These are phyloP conservation scores for Serinus canaria DNA, from an alignment of 2,113 vertebrate genomes.

Conservation along the genomic window DNA sequence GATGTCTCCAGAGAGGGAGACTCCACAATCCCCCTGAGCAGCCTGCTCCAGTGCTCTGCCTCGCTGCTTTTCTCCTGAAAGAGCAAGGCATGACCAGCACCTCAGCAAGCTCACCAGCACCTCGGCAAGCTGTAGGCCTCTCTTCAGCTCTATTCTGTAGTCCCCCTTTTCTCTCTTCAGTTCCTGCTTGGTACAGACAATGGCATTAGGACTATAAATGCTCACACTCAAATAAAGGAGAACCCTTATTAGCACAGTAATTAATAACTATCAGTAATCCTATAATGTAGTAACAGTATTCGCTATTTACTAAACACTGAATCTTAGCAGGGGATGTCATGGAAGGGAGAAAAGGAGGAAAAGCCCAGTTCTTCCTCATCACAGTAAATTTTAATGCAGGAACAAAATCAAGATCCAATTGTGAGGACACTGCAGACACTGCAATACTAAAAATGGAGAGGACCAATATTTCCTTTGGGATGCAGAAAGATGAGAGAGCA, in stretches of 20 bases:
- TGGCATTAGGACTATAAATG: background rate
- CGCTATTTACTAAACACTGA: background rate
- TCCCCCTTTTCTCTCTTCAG: background rate
- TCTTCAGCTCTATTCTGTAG: background rate
- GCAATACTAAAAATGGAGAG: background rate
- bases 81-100: background rate
- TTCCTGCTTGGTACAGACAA: background rate
- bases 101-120: background rate
- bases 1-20: background rate
- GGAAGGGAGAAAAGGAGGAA: fast-evolving
- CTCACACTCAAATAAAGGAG: background rate
- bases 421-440: background rate
- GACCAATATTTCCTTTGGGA: background rate
- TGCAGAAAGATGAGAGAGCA: background rate
- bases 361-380: background rate
- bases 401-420: background rate
- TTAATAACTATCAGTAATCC: background rate
- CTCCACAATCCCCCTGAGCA: background rate
- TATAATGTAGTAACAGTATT: background rate
- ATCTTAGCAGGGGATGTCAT: background rate
- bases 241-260: background rate
- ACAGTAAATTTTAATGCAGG: background rate
- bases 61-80: background rate
- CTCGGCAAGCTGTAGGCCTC: background rate
- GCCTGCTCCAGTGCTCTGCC: background rate